A percentile compares a stretch with the other conserved stretches of the same genome.
Conservation (phyloP, 2,113 vertebrate species). For the Heterotilapia buettikoferi region DNA sequence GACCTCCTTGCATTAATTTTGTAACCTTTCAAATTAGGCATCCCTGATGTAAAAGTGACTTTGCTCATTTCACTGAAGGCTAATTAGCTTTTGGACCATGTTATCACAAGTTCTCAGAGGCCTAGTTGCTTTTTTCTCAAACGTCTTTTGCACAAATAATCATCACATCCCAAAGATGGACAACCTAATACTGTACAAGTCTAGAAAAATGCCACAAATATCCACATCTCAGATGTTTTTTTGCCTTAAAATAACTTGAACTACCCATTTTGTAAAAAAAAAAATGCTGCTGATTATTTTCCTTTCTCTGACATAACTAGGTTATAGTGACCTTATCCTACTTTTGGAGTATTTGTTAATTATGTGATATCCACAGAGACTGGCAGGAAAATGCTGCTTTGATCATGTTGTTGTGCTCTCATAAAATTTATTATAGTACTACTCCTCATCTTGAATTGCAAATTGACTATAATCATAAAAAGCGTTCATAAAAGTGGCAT, state of each 20-base stretch:
- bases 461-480: not conserved
- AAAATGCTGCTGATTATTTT: not conserved
- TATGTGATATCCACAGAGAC: not conserved
- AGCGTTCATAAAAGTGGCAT: not conserved
- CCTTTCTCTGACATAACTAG: not conserved
- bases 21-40: not conserved
- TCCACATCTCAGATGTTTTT: not conserved
- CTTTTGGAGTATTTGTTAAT: not conserved
- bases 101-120: not conserved
- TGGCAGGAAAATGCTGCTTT: not conserved
- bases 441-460: not conserved
- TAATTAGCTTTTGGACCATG: not conserved
- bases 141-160: not conserved
- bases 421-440: not conserved
- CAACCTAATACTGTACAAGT: not conserved
- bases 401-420: not conserved
- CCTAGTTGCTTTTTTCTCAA: not conserved
- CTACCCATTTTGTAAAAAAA: not conserved
- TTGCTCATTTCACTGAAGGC: not conserved
- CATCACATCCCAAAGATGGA: accelerated
- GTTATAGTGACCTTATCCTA: not conserved
- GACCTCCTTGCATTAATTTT: not conserved
- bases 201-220: not conserved
- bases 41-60: not conserved
- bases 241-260: not conserved